Conservation (phyloP, 2,113 vertebrate genomes). For the Coryphaenoides rupestris region DNA sequence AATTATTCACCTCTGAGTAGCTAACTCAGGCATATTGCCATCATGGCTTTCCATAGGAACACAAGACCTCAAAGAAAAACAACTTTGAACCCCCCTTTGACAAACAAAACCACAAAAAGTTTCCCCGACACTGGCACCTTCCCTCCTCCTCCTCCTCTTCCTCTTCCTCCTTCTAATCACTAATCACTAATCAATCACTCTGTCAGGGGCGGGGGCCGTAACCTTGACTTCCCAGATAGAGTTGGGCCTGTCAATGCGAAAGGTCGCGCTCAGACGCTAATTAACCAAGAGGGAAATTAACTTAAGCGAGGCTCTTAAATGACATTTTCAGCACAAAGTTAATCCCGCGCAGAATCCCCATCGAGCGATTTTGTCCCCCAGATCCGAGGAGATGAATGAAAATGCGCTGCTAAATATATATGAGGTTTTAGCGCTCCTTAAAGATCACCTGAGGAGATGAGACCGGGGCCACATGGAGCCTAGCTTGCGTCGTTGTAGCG, state of each 20-base stretch:
- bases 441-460: constrained; percentile 29
- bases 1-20: no score
- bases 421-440: constrained; percentile 21
- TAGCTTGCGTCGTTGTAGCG: neutral
- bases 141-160: constrained; percentile 18
- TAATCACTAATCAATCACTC: constrained; percentile 72
- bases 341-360: constrained; percentile 53
- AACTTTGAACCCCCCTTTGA: no score
- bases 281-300: constrained; percentile 85
- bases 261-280: constrained; percentile 78
- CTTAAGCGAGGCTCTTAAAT: constrained; percentile 68
- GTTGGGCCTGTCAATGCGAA: constrained; percentile 73
- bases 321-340: constrained; percentile 66
- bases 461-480: constrained; percentile 10
- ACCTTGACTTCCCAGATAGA: constrained; percentile 78
- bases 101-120: constrained; percentile 26
- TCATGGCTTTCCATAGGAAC: no score
- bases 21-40: no score
- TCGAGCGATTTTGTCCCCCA: constrained; percentile 34
- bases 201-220: constrained; percentile 66
- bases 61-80: no score
- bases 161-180: constrained; percentile 47
- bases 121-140: constrained; percentile 13
- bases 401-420: constrained; percentile 45
- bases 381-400: constrained; percentile 51